phyloP scores from a whole-genome alignment of 2,888 invertebrate species.

The Drosophila histrio region DNA sequence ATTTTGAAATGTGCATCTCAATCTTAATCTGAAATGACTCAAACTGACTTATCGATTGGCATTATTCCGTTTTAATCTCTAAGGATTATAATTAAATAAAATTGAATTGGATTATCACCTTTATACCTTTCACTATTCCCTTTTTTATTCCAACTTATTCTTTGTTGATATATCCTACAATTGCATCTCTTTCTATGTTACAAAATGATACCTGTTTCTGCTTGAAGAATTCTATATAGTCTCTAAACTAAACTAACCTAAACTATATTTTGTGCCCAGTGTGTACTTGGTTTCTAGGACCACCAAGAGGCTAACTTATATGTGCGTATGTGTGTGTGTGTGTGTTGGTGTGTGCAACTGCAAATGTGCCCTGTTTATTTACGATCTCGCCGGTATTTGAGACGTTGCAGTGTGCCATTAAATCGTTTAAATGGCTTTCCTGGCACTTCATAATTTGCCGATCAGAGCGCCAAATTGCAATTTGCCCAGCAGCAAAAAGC shows the following conservation, averaged over 20 bases:
- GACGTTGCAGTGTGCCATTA: constrained; percentile 67
- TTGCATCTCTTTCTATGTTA: too few species aligned
- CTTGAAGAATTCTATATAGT: background rate
- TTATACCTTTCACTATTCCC: too few species aligned
- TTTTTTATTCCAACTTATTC: too few species aligned
- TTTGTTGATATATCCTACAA: too few species aligned
- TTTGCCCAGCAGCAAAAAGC: constrained; percentile 52
- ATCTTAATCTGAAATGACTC: too few species aligned
- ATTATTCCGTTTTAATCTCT: background rate
- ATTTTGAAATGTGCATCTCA: too few species aligned
- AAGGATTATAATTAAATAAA: too few species aligned
- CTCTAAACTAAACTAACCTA: background rate
- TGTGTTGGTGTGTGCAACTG: constrained; percentile 25
- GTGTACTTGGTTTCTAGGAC: constrained; percentile 26
- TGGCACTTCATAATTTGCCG: constrained; percentile 80
- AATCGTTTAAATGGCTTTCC: constrained; percentile 78
- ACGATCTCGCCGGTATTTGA: constrained; percentile 56
- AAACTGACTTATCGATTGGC: background rate
- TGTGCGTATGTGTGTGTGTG: constrained; percentile 3
- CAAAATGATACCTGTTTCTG: background rate
- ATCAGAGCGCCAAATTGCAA: constrained; percentile 74
- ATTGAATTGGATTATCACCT: too few species aligned
- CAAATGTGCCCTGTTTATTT: constrained; percentile 68
- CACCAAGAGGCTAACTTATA: constrained; percentile 27
- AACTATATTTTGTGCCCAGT: constrained; percentile 11